Base-by-base conservation (phyloP, 2,888 invertebrate genomes). In the Coelinius sp. region DNA sequence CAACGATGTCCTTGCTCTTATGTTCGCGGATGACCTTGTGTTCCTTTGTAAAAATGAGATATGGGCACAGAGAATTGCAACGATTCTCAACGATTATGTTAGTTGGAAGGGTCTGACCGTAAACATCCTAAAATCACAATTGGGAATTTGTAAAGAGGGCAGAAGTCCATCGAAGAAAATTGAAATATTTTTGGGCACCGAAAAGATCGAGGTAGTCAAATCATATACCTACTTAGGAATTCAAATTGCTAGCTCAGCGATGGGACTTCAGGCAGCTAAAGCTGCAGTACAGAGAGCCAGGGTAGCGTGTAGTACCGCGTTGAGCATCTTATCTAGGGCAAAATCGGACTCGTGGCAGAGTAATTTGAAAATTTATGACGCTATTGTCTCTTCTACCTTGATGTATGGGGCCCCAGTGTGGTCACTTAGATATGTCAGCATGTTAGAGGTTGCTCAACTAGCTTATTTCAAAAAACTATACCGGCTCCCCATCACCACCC, bases 1-100 rank as follows among this genome's bases (percentile, higher is more conserved):
- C 14, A 49, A 49, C 2, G 72, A 70, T 10, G 35, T 66, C 0
- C 35, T 69, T 1, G 20, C 73, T 6, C 27, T 74, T 12, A 17
- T 73, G 35, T 73, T 73, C 20, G 65, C 69, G 0, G 74, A 74
- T 35, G 74, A 74, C 22, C 46, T 70, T n/a, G 69, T 66, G 14
- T 56, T 74, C n/a, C 62, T 73, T 12, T 70, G 53, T n/a, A 14
- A 63, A 35, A 62, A 12, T 5, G 49, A 49, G 17, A 56, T 56
- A 20, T 44, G 52, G n/a, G 10, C 38, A 44, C 35, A 49, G 38
- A 65, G 24, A 38, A 70, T 49, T 20, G 56, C 49, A 10, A 62
- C n/a, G 22, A 64, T 41, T 1, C 31, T 73, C 3, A 53, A 38
- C 10, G 63, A 68, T 10, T 71, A 71, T 17, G 62, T 62, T 12